phyloP scores from a whole-genome alignment of 2,797 vertebrate genomes.

The Halcyon chelicuti region DNA sequence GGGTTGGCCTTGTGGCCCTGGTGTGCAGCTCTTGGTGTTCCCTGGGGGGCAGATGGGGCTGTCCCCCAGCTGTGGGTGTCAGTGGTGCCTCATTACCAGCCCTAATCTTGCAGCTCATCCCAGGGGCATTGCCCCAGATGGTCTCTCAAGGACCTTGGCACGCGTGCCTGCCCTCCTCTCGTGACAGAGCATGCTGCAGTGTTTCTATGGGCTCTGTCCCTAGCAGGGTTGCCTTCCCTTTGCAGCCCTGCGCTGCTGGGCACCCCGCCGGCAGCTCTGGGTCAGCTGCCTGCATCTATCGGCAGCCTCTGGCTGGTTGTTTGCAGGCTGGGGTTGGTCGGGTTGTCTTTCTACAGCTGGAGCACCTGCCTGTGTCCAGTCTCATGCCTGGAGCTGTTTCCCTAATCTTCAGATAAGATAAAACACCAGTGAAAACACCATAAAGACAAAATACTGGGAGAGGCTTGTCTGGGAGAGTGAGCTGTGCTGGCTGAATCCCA shows the following conservation, averaged over 20 bases:
- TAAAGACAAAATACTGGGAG: background rate
- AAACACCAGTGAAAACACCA: slow-evolving; percentile 18
- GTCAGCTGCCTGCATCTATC: background rate
- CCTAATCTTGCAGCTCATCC: background rate
- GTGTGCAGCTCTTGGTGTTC: background rate
- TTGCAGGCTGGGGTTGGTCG: background rate
- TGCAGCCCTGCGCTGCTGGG: background rate
- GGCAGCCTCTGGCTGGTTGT: background rate
- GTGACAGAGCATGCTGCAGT: background rate
- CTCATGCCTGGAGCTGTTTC: background rate
- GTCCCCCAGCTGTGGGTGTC: background rate
- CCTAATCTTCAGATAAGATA: slow-evolving; percentile 47
- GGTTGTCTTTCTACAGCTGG: background rate
- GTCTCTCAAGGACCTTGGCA: background rate
- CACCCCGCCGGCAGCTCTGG: background rate
- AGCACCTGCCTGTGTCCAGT: background rate
- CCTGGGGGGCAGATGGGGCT: background rate
- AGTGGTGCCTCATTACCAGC: background rate
- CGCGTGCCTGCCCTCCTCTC: background rate
- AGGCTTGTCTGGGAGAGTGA: background rate
- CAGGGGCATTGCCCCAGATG: too few species aligned
- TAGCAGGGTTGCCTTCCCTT: background rate
- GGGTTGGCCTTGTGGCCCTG: background rate
- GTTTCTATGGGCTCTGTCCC: background rate
- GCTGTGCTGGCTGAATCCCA: background rate